These are phyloP conservation scores for Hystrix cristata DNA, from an alignment of 2,113 vertebrate genomes.

Conservation along the genomic window DNA sequence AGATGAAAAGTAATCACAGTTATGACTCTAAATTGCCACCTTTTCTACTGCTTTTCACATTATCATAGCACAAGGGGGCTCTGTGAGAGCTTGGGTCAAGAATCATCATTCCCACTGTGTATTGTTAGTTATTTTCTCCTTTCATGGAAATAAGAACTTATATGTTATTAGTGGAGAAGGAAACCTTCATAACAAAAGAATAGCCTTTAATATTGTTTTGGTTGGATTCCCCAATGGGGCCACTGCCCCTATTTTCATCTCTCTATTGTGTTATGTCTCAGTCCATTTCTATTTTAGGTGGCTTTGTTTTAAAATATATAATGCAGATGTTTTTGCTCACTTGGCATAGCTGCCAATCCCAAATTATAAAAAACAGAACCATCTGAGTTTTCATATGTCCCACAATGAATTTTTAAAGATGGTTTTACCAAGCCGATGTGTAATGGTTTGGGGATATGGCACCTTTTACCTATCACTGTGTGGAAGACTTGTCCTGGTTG, in stretches of 20 bases:
- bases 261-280: not conserved
- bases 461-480: not conserved
- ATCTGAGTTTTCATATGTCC: not conserved
- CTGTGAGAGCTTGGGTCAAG: not conserved
- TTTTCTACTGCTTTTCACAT: constrained; percentile 66
- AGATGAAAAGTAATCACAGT: constrained; percentile 63
- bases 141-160: constrained; percentile 21
- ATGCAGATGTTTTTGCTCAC: constrained; percentile 1
- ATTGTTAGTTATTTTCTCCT: constrained; percentile 51
- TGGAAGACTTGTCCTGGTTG: not conserved
- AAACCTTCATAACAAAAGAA: constrained; percentile 7
- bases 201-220: not conserved
- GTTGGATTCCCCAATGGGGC: not conserved
- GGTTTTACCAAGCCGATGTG: not conserved
- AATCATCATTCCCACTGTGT: constrained; percentile 30
- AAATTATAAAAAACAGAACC: not conserved
- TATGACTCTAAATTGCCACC: constrained; percentile 56
- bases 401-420: not conserved
- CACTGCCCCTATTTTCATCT: not conserved
- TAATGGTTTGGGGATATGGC: not conserved
- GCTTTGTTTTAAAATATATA: not conserved
- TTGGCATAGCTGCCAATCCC: not conserved
- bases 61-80: constrained; percentile 52
- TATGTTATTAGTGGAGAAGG: not conserved
- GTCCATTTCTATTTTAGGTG: not conserved